phyloP scores from a whole-genome alignment of 2,113 vertebrate species.

The Malaclemys terrapin region DNA sequence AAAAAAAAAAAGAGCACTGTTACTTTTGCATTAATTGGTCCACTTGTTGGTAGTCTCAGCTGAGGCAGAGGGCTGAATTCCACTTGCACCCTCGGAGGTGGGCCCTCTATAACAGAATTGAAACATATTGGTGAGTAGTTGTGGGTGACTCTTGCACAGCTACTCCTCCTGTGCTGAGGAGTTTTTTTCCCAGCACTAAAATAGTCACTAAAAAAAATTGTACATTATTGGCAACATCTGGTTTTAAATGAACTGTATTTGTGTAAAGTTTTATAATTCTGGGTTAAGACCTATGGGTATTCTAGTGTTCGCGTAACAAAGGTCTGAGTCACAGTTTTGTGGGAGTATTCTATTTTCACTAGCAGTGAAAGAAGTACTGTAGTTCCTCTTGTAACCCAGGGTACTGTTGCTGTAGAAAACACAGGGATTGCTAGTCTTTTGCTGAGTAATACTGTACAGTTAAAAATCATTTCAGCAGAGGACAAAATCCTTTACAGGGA shows the following conservation, averaged over 20 bases:
- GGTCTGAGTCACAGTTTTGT: neutral
- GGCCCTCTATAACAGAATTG: neutral
- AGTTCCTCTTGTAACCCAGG: neutral
- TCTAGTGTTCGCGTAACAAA: neutral
- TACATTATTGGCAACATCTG: neutral
- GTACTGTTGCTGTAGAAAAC: neutral
- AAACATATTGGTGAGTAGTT: neutral
- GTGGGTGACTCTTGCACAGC: neutral
- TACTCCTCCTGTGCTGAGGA: neutral
- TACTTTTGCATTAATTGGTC: neutral
- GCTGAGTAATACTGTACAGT: neutral
- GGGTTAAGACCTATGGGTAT: neutral
- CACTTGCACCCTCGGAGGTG: fast-evolving
- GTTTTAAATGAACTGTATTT: neutral
- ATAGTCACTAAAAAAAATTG: neutral
- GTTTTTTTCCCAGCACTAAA: fast-evolving
- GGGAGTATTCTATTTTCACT: neutral
- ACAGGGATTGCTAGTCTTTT: neutral
- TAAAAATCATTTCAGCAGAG: neutral
- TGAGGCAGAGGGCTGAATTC: neutral
- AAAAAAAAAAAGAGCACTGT: neutral
- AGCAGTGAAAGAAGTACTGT: neutral
- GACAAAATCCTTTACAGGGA: neutral
- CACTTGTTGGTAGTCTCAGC: neutral
- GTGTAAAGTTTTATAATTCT: neutral